Evolutionary conservation across 2,797 vertebrate species (phyloP).

Genomic region (Sebastes cheni): DNA sequence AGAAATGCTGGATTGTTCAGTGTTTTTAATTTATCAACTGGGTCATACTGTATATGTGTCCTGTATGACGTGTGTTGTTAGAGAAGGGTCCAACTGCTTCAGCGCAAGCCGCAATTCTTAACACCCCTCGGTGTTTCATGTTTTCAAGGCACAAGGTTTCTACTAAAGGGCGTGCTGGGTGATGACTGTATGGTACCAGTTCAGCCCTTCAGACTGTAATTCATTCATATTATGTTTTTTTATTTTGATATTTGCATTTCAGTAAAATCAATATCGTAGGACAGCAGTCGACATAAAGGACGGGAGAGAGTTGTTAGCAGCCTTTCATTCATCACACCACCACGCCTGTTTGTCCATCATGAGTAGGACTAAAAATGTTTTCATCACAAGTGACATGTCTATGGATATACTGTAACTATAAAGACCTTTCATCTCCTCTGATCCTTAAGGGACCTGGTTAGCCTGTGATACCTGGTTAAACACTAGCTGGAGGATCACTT

Average conservation of each 20-base stretch:
- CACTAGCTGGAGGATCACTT: neutral
- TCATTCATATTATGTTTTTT: neutral
- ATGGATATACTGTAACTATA: neutral
- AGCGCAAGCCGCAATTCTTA: neutral
- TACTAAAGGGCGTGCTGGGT: neutral
- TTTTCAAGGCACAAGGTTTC: neutral
- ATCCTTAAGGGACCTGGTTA: constrained; percentile 29
- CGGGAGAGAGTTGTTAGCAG: constrained; percentile 8
- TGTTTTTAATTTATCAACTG: neutral
- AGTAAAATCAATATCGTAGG: neutral
- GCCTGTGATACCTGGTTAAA: constrained; percentile 12
- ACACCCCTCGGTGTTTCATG: neutral
- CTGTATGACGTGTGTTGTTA: neutral
- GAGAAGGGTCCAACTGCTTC: constrained; percentile 19
- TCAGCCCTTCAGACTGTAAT: neutral
- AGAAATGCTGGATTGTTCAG: neutral
- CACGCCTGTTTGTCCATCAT: neutral
- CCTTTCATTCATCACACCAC: constrained; percentile 1
- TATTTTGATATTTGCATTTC: constrained; percentile 8
- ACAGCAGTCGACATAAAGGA: neutral
- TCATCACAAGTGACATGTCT: neutral
- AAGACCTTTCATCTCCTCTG: neutral
- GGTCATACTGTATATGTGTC: neutral
- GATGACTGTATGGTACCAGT: neutral
- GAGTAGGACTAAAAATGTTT: constrained; percentile 3